Conservation (phyloP, 2,113 vertebrate species). For the Python bivittatus region DNA sequence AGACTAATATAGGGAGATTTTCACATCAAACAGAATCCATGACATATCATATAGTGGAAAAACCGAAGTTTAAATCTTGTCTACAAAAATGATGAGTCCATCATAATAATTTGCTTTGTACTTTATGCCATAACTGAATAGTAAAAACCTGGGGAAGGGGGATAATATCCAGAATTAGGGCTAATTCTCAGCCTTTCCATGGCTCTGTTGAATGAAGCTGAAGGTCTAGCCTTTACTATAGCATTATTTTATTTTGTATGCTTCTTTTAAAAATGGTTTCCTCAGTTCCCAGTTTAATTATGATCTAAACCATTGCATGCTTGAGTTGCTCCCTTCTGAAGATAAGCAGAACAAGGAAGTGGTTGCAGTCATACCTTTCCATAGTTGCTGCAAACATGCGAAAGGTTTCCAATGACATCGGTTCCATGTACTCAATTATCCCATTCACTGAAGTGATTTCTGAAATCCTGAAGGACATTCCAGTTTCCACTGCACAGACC, state of each 20-base stretch:
- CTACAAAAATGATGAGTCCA: slow-evolving; percentile 1
- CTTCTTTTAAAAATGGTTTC: slow-evolving; percentile 6
- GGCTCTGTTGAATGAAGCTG: neutral
- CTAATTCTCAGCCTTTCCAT: neutral
- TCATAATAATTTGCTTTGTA: neutral
- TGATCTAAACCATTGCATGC: slow-evolving; percentile 31
- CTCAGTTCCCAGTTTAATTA: slow-evolving; percentile 28
- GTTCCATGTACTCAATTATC: slow-evolving; percentile 61
- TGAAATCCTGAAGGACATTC: neutral
- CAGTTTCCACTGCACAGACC: slow-evolving; percentile 48
- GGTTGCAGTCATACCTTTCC: slow-evolving; percentile 48
- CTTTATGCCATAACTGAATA: neutral
- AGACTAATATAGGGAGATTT: neutral
- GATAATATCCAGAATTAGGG: neutral
- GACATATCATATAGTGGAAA: neutral
- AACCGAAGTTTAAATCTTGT: neutral
- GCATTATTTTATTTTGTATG: neutral
- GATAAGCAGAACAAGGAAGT: slow-evolving; percentile 34
- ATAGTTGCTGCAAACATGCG: slow-evolving; percentile 48
- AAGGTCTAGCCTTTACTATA: accelerated
- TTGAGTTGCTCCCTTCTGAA: slow-evolving; percentile 45
- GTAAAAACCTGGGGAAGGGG: neutral
- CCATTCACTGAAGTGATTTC: slow-evolving; percentile 49
- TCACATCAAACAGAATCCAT: neutral
- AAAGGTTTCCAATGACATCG: slow-evolving; percentile 56